Percentiles rank a stretch among this genome's conserved stretches.
Conservation (phyloP, 2,888 invertebrate genomes). For the Ochropacha duplaris region DNA sequence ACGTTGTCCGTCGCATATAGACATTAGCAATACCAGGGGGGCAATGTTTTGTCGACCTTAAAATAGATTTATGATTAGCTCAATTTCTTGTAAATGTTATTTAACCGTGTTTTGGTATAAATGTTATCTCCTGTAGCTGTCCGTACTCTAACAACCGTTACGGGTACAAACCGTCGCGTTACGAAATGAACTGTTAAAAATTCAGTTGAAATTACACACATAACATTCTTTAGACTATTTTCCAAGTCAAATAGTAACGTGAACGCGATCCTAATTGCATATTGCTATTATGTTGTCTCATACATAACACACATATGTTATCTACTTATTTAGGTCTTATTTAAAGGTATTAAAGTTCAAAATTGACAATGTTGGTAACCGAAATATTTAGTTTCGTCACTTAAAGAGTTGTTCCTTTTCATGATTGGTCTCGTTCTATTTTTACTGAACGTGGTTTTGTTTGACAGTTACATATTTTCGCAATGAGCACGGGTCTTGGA, state of each 20-base stretch:
- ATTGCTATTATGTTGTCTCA: conserved; percentile 51
- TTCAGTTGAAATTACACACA: conserved; percentile 50
- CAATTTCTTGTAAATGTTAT: background rate
- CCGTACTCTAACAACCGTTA: conserved; percentile 3
- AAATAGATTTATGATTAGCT: background rate
- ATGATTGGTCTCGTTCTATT: conserved; percentile 74
- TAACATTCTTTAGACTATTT: conserved; percentile 60
- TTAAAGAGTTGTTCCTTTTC: conserved; percentile 50
- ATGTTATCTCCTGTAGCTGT: conserved; percentile 2
- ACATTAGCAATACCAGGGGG: no score
- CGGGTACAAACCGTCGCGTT: conserved; percentile 24
- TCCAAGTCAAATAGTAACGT: conserved; percentile 73
- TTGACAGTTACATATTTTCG: conserved; percentile 52
- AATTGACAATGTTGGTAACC: conserved; percentile 12
- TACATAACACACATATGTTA: conserved; percentile 20
- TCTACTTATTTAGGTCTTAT: conserved; percentile 12
- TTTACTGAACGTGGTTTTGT: conserved; percentile 51
- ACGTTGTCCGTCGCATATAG: no score
- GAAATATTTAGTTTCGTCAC: conserved; percentile 34
- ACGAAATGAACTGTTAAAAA: conserved; percentile 54
- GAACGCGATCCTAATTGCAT: conserved; percentile 59
- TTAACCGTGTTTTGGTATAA: conserved; percentile 2
- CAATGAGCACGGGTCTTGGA: conserved; percentile 35
- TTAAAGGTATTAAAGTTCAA: conserved; percentile 19
- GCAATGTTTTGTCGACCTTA: no score